A percentile compares a stretch with the other conserved stretches of the same genome.
phyloP scores from a whole-genome alignment of 2,113 vertebrate genomes.

The Ameiurus melas region DNA sequence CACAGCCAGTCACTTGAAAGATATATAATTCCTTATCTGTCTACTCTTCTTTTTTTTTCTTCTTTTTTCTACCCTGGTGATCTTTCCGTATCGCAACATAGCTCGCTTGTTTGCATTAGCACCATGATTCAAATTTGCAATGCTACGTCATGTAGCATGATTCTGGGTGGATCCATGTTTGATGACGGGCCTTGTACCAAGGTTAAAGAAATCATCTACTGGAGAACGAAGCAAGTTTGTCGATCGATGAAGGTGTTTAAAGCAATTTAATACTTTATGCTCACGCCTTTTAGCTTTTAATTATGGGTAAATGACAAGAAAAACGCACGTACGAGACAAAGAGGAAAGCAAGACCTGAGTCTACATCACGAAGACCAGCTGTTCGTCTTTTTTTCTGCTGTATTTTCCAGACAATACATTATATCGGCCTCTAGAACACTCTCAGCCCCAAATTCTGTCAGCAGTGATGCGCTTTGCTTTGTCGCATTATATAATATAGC shows the following conservation, averaged over 20 bases:
- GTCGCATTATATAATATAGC: not conserved
- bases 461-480: not conserved
- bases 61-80: not conserved
- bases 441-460: not conserved
- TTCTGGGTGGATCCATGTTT: not conserved
- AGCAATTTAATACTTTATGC: not conserved
- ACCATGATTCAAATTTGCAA: not conserved
- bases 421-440: not conserved
- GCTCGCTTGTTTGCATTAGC: not conserved
- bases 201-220: not conserved
- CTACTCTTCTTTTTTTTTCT: not conserved
- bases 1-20: not conserved
- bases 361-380: not conserved
- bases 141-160: not conserved
- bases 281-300: not conserved
- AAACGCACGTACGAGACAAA: not conserved
- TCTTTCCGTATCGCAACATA: not conserved
- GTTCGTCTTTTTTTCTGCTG: not conserved
- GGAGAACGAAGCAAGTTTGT: not conserved
- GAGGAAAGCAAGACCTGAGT: too few species aligned
- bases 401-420: not conserved
- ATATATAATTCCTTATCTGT: not conserved
- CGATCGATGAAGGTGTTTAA: not conserved
- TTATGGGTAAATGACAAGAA: not conserved
- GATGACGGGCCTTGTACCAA: conserved; percentile 1